Conservation (phyloP, 2,797 vertebrate genomes). For the Crypturellus tataupa region DNA sequence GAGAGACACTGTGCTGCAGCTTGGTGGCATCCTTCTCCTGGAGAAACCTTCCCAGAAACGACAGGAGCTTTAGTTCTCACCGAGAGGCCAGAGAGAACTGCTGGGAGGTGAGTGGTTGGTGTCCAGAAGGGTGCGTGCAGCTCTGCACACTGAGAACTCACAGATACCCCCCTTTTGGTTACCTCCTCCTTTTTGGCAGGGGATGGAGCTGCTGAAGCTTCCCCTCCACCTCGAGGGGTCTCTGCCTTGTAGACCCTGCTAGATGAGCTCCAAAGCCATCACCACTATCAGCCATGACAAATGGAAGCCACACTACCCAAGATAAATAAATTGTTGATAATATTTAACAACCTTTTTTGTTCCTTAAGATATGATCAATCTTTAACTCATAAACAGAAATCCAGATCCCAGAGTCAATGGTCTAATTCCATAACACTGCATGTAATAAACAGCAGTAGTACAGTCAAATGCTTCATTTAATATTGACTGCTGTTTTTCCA, state of each 20-base stretch:
- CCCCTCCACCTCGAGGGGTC: neutral
- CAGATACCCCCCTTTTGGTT: neutral
- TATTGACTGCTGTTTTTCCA: neutral
- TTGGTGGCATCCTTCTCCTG: neutral
- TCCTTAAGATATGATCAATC: neutral
- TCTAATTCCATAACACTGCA: neutral
- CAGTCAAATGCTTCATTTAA: neutral
- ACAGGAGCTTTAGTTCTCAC: neutral
- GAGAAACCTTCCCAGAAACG: neutral
- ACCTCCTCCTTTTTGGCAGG: neutral
- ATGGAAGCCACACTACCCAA: neutral
- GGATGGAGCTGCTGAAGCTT: neutral
- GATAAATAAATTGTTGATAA: neutral
- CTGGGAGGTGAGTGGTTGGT: too few species aligned
- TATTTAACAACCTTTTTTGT: neutral
- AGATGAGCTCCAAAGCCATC: neutral
- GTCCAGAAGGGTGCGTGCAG: neutral
- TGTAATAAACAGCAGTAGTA: neutral
- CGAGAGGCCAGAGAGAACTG: neutral
- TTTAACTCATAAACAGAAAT: neutral
- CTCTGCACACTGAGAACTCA: neutral
- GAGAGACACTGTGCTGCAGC: neutral
- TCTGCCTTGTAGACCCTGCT: neutral
- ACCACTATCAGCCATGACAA: neutral
- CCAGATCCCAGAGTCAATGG: neutral